Base-by-base conservation (phyloP, 1,140 invertebrate genomes). In the Nymphalis io region DNA sequence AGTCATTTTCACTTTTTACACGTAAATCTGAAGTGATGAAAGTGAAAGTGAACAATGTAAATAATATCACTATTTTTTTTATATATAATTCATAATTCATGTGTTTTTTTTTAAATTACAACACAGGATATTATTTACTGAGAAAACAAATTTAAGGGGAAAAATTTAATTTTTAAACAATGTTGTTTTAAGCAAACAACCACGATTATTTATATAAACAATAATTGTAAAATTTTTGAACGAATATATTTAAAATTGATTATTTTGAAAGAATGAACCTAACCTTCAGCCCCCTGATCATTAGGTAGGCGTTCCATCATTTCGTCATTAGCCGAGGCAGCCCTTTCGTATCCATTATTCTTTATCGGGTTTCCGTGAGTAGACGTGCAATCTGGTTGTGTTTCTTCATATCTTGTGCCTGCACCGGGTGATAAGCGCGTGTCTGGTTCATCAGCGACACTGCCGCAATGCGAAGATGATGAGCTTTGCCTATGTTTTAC, bases 1-100 rank as follows among this genome's bases (percentile, higher is more conserved):
- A 92, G 79, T 94, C 88, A 76, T 91, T 93, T 79, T 94, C 93
- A 86, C 89, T 92, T 78, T 94, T 94, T 38, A 94, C 92, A 57
- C 93, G 93, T 88, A 94, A 86, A 87, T 94, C 93, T 92, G 79
- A 11, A 90, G 87, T 15, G 23, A 23, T 6, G 21, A 4, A 27
- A 20, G 18, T 15, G 46, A 20, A 51, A 20, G 8, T 20, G 15
- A 51, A 51, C n/a, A 20, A 51, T 18, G 18, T 16, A 20, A 12
- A 16, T 48, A 48, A 48, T 33, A 33, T 8, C 10, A 33, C 27
- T 33, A 33, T 8, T 33, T 33, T 8, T 33, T 33, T 8, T 33
- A 33, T 33, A 8, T 33, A 33, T 1, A 8, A 33, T 33, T 33
- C 27, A 33, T 33, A 33, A 1, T 3, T 3, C 23, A 3, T 27